Percentiles rank a stretch among this genome's conserved stretches.
phyloP scores from a whole-genome alignment of 2,888 invertebrate species.

The Callinectes sapidus region DNA sequence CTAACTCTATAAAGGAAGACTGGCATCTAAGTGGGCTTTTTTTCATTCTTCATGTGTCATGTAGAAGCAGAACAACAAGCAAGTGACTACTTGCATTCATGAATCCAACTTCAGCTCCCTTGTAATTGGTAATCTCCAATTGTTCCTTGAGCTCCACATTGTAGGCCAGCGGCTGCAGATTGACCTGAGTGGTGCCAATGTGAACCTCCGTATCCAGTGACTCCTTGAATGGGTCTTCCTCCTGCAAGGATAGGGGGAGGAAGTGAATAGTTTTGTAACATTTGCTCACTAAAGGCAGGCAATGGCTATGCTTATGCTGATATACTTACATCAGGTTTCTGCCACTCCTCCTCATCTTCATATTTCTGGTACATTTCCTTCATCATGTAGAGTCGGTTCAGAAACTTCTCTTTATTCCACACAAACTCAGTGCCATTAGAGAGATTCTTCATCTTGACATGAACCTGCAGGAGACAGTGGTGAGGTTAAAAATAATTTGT shows the following conservation, averaged over 20 bases:
- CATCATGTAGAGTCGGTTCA: conserved; percentile 79
- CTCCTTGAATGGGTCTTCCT: conserved; percentile 79
- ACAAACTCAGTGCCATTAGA: conserved; percentile 78
- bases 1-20: too few species aligned
- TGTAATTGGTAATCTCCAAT: conserved; percentile 78
- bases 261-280: too few species aligned
- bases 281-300: too few species aligned
- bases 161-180: conserved; percentile 78
- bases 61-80: background rate
- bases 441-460: conserved; percentile 77
- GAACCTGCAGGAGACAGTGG: conserved; percentile 74
- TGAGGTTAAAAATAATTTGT: too few species aligned
- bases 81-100: conserved; percentile 74
- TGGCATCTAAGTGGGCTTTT: too few species aligned
- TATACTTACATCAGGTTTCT: conserved; percentile 76
- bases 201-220: conserved; percentile 77
- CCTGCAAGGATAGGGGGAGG: conserved; percentile 74
- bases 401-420: conserved; percentile 78
- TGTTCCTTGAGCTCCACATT: conserved; percentile 78
- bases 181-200: conserved; percentile 78
- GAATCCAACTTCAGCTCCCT: conserved; percentile 76
- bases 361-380: conserved; percentile 79
- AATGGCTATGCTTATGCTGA: background rate
- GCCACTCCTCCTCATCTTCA: conserved; percentile 78
- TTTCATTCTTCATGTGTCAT: background rate